A percentile compares a stretch with the other conserved stretches of the same genome.
Evolutionary conservation across 2,113 vertebrate genomes (phyloP).

Genomic region (Dipodomys ordii): DNA sequence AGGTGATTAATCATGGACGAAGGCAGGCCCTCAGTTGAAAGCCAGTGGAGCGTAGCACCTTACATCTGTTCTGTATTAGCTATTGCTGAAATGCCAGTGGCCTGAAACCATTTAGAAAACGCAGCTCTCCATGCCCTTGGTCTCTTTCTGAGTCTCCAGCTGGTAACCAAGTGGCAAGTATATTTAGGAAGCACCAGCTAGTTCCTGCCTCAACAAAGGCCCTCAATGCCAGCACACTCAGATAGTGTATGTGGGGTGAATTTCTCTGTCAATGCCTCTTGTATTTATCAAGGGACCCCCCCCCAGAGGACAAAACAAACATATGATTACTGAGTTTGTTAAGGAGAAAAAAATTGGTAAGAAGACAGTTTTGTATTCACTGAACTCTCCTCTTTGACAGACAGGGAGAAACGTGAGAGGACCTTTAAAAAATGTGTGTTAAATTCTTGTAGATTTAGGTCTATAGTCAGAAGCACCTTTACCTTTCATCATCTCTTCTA

Average conservation of each 20-base stretch:
- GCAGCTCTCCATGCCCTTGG: slow-evolving; percentile 51
- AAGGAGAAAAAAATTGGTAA: slow-evolving; percentile 41
- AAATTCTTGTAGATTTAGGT: neutral
- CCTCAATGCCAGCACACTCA: neutral
- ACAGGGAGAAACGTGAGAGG: neutral
- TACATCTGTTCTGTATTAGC: slow-evolving; percentile 85
- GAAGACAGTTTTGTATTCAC: slow-evolving; percentile 8
- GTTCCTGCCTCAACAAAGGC: slow-evolving; percentile 39
- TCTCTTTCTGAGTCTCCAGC: slow-evolving; percentile 60
- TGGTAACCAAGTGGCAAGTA: slow-evolving; percentile 75
- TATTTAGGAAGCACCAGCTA: slow-evolving; percentile 63
- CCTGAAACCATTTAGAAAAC: slow-evolving; percentile 67
- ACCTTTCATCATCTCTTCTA: neutral
- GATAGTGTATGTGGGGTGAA: neutral
- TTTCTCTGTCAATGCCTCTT: neutral
- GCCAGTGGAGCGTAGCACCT: slow-evolving; percentile 62
- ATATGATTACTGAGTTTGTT: neutral
- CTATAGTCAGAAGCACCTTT: neutral
- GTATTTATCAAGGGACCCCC: neutral
- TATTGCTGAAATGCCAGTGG: slow-evolving; percentile 81
- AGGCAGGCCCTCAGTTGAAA: slow-evolving; percentile 71
- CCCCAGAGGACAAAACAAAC: slow-evolving; percentile 13
- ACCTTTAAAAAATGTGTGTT: neutral
- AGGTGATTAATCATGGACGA: slow-evolving; percentile 85
- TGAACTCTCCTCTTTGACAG: neutral